phyloP scores from a whole-genome alignment of 2,113 vertebrate genomes.

The Prochilodus magdalenae region DNA sequence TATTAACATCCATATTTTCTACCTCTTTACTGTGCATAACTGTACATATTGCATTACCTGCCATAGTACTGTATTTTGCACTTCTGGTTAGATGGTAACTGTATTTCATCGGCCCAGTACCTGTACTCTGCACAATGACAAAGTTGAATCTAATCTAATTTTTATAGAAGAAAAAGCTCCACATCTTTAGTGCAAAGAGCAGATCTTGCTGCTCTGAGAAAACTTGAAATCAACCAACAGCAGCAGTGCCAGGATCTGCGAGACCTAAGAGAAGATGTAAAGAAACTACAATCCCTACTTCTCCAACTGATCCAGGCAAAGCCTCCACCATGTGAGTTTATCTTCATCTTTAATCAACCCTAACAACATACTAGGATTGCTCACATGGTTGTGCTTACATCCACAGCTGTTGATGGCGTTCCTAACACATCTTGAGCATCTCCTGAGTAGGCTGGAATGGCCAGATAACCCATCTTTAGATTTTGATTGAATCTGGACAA shows the following conservation, averaged over 20 bases:
- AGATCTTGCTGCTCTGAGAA: conserved; percentile 31
- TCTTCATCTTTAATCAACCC: not conserved
- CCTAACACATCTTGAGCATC: conserved; percentile 1
- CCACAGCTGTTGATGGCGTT: not conserved
- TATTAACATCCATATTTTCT: too few relatives aligned
- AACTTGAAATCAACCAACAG: conserved; percentile 49
- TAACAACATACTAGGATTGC: not conserved
- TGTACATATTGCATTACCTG: too few relatives aligned
- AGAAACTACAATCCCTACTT: conserved; percentile 62
- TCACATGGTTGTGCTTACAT: conserved; percentile 3
- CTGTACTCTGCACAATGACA: too few relatives aligned
- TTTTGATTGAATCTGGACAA: not conserved
- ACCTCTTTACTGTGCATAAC: too few relatives aligned
- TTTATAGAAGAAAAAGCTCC: conserved; percentile 17
- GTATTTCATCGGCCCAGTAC: too few relatives aligned
- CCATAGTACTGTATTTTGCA: too few relatives aligned
- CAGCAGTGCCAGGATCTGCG: conserved; percentile 61
- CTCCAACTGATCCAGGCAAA: conserved; percentile 56
- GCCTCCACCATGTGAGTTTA: conserved; percentile 44
- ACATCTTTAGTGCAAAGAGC: conserved; percentile 6
- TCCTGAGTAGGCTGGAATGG: not conserved
- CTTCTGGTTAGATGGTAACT: too few relatives aligned
- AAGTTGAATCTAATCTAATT: too few relatives aligned
- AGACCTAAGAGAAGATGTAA: conserved; percentile 59
- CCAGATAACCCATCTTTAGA: not conserved